Percentiles rank a stretch among this genome's conserved stretches.
phyloP scores from a whole-genome alignment of 2,113 vertebrate species.

The Hydrochoerus hydrochaeris region DNA sequence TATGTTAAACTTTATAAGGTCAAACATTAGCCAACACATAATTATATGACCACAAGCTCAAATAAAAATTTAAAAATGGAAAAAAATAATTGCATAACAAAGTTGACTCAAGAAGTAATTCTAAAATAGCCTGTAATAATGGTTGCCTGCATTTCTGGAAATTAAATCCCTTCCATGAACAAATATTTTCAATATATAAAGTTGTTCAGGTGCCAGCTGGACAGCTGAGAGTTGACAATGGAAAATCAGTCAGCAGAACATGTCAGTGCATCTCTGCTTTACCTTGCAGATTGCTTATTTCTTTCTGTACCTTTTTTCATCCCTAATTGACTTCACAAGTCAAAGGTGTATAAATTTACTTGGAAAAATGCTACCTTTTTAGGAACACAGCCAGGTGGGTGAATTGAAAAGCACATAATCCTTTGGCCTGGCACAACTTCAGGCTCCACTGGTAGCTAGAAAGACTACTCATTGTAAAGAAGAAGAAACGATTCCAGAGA shows the following conservation, averaged over 20 bases:
- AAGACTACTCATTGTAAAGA: background rate
- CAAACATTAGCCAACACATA: conserved; percentile 64
- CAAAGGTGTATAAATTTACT: background rate
- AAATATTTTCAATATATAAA: conserved; percentile 54
- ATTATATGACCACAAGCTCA: conserved; percentile 80
- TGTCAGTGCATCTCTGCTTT: background rate
- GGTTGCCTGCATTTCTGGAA: conserved; percentile 71
- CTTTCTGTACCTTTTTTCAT: background rate
- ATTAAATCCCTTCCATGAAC: conserved; percentile 58
- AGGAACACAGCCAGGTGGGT: background rate
- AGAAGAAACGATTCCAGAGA: background rate
- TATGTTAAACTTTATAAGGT: conserved; percentile 17
- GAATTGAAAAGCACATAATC: background rate
- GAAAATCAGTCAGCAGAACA: background rate
- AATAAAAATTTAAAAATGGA: conserved; percentile 76
- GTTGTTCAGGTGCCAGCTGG: conserved; percentile 29
- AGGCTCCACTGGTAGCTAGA: background rate
- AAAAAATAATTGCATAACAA: conserved; percentile 69
- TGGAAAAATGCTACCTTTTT: background rate
- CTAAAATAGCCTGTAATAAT: conserved; percentile 74
- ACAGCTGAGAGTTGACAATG: background rate
- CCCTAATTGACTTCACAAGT: conserved; percentile 1
- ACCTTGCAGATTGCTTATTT: background rate
- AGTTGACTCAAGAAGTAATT: conserved; percentile 80
- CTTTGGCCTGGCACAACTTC: background rate